These are phyloP conservation scores for Parapsyche elsis DNA, from an alignment of 1,140 invertebrate genomes.

Conservation along the genomic window DNA sequence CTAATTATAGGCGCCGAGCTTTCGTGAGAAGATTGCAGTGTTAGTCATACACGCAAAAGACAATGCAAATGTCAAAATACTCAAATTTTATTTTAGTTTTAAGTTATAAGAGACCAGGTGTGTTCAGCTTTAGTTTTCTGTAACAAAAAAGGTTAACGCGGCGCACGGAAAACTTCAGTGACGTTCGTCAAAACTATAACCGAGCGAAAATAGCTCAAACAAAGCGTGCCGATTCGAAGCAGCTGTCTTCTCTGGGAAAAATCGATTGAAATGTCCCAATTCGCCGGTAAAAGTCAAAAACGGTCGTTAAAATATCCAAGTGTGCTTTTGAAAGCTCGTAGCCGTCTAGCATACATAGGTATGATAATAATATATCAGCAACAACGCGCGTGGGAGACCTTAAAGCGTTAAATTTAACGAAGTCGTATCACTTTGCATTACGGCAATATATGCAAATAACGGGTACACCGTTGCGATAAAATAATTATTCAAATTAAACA, in stretches of 20 bases:
- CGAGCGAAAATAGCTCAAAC: background rate
- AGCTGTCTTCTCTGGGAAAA: background rate
- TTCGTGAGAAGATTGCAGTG: too few relatives aligned
- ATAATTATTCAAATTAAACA: slow-evolving; percentile 1
- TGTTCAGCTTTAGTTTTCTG: too few relatives aligned
- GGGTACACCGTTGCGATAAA: background rate
- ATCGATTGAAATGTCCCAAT: background rate
- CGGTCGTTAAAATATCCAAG: background rate
- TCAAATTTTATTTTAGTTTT: too few relatives aligned
- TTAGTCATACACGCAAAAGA: too few relatives aligned
- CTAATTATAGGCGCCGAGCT: too few relatives aligned
- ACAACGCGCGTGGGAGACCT: background rate
- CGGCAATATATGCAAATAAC: slow-evolving; percentile 11
- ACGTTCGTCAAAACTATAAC: too few relatives aligned
- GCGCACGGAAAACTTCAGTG: too few relatives aligned
- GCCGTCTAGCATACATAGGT: too few relatives aligned
- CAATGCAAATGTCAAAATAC: too few relatives aligned
- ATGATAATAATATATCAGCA: background rate
- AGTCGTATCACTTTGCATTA: slow-evolving; percentile 1
- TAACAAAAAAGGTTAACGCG: too few relatives aligned
- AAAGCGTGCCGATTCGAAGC: background rate
- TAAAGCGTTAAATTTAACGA: background rate
- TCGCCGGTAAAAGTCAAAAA: background rate
- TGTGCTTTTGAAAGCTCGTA: background rate
- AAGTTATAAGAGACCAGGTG: too few relatives aligned